Conservation (phyloP, 2,113 vertebrate species). For the Coreoperca whiteheadi region DNA sequence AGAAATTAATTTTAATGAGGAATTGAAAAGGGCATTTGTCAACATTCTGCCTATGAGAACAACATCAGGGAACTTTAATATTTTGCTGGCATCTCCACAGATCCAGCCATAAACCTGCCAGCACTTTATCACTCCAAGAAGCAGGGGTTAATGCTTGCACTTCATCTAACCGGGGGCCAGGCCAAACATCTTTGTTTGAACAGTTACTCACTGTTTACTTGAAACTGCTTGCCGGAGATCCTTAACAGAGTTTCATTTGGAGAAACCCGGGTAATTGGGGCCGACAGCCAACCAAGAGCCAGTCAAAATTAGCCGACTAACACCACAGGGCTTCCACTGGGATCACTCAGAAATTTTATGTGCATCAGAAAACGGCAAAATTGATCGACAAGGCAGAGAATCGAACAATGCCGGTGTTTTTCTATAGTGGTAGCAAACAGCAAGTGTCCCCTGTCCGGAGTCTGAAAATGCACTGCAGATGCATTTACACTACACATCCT, state of each 20-base stretch:
- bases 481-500: conserved; percentile 7
- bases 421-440: background rate
- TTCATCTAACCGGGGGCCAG: conserved; percentile 47
- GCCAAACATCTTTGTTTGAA: conserved; percentile 75
- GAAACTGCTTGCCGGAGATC: conserved; percentile 65
- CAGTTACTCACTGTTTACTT: conserved; percentile 73
- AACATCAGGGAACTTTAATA: conserved; percentile 48
- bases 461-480: conserved; percentile 6
- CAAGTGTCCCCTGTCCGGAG: background rate
- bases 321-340: conserved; percentile 10
- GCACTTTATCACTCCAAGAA: conserved; percentile 52
- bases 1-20: conserved; percentile 46
- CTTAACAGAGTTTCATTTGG: conserved; percentile 71
- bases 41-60: conserved; percentile 23
- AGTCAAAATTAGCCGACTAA: conserved; percentile 48
- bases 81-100: conserved; percentile 31
- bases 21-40: conserved; percentile 35
- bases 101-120: conserved; percentile 49
- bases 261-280: conserved; percentile 57
- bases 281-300: conserved; percentile 54
- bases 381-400: background rate
- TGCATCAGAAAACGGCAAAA: background rate
- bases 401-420: background rate
- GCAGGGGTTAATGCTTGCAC: conserved; percentile 53
- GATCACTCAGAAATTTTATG: conserved; percentile 14